Evolutionary conservation across 2,888 invertebrate species (phyloP).

Genomic region (Drosophila nr. perissopoda): DNA sequence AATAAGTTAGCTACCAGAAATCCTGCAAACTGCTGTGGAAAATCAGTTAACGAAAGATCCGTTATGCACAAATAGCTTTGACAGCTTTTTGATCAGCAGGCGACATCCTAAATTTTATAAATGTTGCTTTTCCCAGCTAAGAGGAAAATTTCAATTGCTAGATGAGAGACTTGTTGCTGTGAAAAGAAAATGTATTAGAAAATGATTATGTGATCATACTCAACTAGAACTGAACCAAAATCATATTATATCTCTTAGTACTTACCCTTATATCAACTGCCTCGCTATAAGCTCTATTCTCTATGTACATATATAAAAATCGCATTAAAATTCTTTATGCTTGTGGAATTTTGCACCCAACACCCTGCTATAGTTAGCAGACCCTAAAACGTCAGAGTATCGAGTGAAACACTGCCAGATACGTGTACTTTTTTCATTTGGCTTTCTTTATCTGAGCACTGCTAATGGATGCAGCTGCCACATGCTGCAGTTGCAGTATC

Average conservation of each 20-base stretch:
- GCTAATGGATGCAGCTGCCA: constrained; percentile 78
- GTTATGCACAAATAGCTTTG: not conserved
- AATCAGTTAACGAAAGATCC: not conserved
- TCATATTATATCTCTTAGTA: not conserved
- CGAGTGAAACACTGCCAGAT: constrained; percentile 3
- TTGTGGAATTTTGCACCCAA: not conserved
- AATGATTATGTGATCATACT: not conserved
- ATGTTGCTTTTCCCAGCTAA: not conserved
- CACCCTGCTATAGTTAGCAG: not conserved
- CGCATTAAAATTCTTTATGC: not conserved
- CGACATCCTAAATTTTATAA: too few species aligned
- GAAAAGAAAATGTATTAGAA: not conserved
- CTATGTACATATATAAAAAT: not conserved
- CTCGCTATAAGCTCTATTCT: not conserved
- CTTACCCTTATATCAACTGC: not conserved
- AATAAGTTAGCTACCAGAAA: not conserved
- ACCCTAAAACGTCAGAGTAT: constrained; percentile 28
- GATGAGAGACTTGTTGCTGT: too few species aligned
- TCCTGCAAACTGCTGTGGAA: not conserved
- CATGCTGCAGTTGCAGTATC: constrained; percentile 65
- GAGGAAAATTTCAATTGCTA: too few species aligned
- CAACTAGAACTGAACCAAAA: not conserved
- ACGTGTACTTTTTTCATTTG: constrained; percentile 41
- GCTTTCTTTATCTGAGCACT: constrained; percentile 69
- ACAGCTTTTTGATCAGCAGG: too few species aligned